phyloP scores from a whole-genome alignment of 2,113 vertebrate species.

The Numida meleagris region DNA sequence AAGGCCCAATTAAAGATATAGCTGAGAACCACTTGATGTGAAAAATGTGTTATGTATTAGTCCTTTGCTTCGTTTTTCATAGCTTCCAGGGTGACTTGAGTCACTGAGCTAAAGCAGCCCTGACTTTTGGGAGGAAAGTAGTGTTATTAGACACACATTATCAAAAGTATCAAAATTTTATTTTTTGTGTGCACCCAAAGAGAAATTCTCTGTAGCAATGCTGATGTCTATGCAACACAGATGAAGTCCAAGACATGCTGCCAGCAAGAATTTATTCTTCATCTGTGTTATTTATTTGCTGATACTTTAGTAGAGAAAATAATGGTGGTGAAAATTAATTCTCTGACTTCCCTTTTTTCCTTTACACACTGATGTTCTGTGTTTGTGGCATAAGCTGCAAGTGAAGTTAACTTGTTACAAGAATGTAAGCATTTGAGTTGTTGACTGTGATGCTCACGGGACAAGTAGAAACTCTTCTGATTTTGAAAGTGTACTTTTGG shows the following conservation, averaged over 20 bases:
- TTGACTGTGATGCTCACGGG: background rate
- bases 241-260: background rate
- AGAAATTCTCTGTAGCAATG: background rate
- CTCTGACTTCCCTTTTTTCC: background rate
- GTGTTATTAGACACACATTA: background rate
- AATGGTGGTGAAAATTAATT: background rate
- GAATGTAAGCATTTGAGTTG: background rate
- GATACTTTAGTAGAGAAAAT: background rate
- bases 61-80: background rate
- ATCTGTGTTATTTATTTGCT: background rate
- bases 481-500: background rate
- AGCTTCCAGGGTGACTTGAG: background rate
- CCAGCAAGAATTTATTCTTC: background rate
- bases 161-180: background rate
- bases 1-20: background rate
- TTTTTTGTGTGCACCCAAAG: accelerated
- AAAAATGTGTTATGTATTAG: background rate
- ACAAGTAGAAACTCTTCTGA: accelerated
- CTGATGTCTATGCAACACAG: background rate
- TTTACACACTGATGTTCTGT: background rate
- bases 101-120: background rate
- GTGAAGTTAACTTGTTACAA: background rate
- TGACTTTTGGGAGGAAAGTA: background rate
- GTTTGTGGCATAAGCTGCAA: background rate
- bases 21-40: background rate